Evolutionary conservation across 2,888 invertebrate genomes (phyloP).

Genomic region (Eupithecia tripunctaria): DNA sequence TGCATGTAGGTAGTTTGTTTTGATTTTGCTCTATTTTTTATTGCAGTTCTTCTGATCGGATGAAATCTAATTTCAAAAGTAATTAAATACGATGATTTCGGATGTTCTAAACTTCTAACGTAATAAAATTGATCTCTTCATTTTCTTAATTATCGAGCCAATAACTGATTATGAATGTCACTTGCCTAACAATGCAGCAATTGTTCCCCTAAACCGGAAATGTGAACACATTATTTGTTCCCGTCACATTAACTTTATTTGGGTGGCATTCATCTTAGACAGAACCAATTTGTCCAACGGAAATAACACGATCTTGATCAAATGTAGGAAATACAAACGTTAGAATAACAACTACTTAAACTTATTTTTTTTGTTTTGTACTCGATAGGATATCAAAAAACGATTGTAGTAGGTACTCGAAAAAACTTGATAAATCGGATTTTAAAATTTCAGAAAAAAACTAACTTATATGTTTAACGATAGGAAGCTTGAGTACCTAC

Average conservation of each 20-base stretch:
- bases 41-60: background rate
- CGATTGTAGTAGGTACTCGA: background rate
- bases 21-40: background rate
- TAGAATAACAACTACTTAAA: background rate
- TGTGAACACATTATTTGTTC: constrained; percentile 53
- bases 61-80: too few relatives aligned
- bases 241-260: constrained; percentile 55
- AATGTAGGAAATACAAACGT: constrained; percentile 9
- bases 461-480: background rate
- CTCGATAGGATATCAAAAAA: background rate
- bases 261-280: constrained; percentile 45
- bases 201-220: constrained; percentile 60
- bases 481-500: background rate
- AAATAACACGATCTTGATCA: constrained; percentile 31
- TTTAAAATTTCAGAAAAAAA: background rate
- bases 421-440: background rate
- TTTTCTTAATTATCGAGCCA: constrained; percentile 59
- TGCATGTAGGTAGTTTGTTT: background rate
- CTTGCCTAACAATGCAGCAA: constrained; percentile 60
- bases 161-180: constrained; percentile 59
- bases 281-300: constrained; percentile 43
- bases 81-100: too few relatives aligned
- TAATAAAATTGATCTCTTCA: constrained; percentile 41
- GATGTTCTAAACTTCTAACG: background rate
- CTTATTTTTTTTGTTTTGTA: too few relatives aligned